These are phyloP conservation scores for Orthochromis indermauri DNA, from an alignment of 2,113 vertebrate species.

Conservation along the genomic window DNA sequence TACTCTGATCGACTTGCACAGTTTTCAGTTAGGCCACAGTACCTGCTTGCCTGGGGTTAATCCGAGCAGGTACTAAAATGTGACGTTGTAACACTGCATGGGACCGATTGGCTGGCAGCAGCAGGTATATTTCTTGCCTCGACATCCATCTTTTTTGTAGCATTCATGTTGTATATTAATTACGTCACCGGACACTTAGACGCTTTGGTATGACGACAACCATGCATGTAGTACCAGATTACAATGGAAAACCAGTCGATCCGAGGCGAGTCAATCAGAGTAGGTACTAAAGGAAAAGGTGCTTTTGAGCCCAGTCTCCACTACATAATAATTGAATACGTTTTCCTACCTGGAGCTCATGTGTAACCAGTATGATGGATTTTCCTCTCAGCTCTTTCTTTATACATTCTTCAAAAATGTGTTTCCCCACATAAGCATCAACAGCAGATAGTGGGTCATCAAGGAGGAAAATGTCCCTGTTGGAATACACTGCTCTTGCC, in stretches of 20 bases:
- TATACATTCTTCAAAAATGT: slow-evolving; percentile 76
- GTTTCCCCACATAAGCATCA: slow-evolving; percentile 73
- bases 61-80: not conserved
- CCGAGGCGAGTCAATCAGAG: rapidly evolving
- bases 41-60: not conserved
- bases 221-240: not conserved
- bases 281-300: not conserved
- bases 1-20: rapidly evolving
- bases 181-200: rapidly evolving
- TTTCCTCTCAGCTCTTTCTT: slow-evolving; percentile 69
- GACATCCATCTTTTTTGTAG: not conserved
- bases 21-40: not conserved
- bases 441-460: slow-evolving; percentile 78
- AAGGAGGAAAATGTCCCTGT: slow-evolving; percentile 71
- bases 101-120: not conserved
- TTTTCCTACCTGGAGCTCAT: slow-evolving; percentile 72
- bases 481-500: slow-evolving; percentile 72
- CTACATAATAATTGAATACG: not conserved
- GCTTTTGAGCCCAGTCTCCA: not conserved
- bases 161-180: not conserved
- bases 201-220: not conserved
- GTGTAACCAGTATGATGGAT: slow-evolving; percentile 72
- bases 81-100: rapidly evolving
- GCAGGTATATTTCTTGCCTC: not conserved
- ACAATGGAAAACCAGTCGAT: not conserved